Conservation (phyloP, 1,140 invertebrate species). For the Ptiloglossa arizonensis region DNA sequence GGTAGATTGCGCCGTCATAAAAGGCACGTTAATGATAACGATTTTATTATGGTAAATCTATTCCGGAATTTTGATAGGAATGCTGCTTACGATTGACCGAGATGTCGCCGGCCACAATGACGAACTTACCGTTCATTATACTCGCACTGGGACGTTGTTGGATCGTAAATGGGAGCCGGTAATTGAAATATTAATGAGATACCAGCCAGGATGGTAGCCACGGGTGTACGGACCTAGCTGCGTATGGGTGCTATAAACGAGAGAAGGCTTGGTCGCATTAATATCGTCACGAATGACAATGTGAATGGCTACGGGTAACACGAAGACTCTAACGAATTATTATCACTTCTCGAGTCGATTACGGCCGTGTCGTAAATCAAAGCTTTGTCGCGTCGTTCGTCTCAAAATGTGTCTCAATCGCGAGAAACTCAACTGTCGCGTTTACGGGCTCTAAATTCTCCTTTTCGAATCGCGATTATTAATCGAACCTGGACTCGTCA, state of each 20-base stretch:
- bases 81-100: conserved; percentile 4
- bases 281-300: conserved; percentile 47
- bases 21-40: conserved; percentile 6
- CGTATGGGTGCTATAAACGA: conserved; percentile 29
- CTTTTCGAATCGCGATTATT: conserved; percentile 7
- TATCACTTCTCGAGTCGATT: conserved; percentile 42
- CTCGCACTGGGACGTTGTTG: background rate
- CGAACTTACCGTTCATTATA: conserved; percentile 39
- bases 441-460: conserved; percentile 29
- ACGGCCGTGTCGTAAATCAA: conserved; percentile 57
- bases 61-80: conserved; percentile 41
- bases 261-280: conserved; percentile 54
- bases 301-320: conserved; percentile 19
- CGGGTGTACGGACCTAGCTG: background rate
- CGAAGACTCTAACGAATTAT: conserved; percentile 54
- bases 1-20: background rate
- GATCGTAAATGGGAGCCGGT: conserved; percentile 54
- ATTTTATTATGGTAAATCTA: conserved; percentile 26
- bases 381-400: conserved; percentile 58
- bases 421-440: conserved; percentile 36
- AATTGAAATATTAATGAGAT: conserved; percentile 68
- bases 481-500: too few relatives aligned
- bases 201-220: conserved; percentile 26
- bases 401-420: conserved; percentile 53
- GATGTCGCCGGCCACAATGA: conserved; percentile 26